phyloP scores from a whole-genome alignment of 2,888 invertebrate genomes.

The Euproctis similis region DNA sequence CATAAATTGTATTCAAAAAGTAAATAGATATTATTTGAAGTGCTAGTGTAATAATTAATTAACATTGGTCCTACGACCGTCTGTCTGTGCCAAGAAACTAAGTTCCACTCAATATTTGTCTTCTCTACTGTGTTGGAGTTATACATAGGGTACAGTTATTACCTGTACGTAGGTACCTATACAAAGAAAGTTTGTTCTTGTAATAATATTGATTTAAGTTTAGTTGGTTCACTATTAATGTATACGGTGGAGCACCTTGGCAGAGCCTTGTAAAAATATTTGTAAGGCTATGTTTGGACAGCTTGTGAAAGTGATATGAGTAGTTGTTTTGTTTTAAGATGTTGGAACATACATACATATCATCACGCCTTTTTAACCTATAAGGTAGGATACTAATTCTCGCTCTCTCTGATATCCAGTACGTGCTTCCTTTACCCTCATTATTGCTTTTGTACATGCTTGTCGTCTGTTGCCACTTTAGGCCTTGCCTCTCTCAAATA shows the following conservation, averaged over 20 bases:
- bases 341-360: too few species aligned
- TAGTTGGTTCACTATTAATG: conserved; percentile 39
- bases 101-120: conserved; percentile 60
- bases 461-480: too few species aligned
- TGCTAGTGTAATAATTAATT: conserved; percentile 54
- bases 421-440: too few species aligned
- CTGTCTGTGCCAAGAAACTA: conserved; percentile 48
- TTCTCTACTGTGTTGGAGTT: conserved; percentile 50
- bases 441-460: too few species aligned
- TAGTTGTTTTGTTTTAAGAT: conserved; percentile 11
- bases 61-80: conserved; percentile 45
- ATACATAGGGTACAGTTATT: conserved; percentile 39
- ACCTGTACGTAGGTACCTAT: conserved; percentile 35
- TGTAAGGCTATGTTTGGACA: conserved; percentile 34
- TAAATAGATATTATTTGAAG: conserved; percentile 38
- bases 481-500: too few species aligned
- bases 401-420: too few species aligned
- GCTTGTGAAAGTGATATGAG: conserved; percentile 36
- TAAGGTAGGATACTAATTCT: too few species aligned
- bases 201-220: conserved; percentile 52
- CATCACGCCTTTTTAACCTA: too few species aligned
- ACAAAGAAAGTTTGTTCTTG: conserved; percentile 47
- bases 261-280: conserved; percentile 35
- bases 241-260: conserved; percentile 26
- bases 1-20: conserved; percentile 29